Evolutionary conservation across 2,888 invertebrate genomes (phyloP).

Genomic region (Heliconius ismenius): DNA sequence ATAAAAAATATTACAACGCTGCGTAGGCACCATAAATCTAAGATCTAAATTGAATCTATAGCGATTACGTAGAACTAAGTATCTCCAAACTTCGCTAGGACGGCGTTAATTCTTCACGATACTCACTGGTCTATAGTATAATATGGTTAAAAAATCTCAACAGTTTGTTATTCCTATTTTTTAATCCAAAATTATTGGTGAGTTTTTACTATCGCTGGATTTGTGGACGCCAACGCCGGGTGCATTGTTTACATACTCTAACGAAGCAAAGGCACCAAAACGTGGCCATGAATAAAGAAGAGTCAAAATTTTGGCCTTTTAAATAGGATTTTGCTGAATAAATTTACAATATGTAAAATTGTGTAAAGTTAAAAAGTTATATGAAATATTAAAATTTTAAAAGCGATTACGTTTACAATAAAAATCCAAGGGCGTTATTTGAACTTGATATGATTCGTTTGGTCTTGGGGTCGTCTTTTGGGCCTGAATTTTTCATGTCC

Average conservation of each 20-base stretch:
- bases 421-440: too few relatives aligned
- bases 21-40: too few relatives aligned
- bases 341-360: conserved; percentile 15
- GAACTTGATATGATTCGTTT: too few relatives aligned
- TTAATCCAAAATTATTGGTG: background rate
- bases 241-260: conserved; percentile 38
- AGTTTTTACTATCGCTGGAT: conserved; percentile 25
- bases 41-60: too few relatives aligned
- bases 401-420: too few relatives aligned
- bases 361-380: background rate
- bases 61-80: too few relatives aligned
- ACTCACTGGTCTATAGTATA: too few relatives aligned
- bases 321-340: conserved; percentile 1
- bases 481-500: too few relatives aligned
- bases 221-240: conserved; percentile 24
- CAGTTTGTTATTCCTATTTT: background rate
- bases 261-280: conserved; percentile 36
- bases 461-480: too few relatives aligned
- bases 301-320: conserved; percentile 17
- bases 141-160: too few relatives aligned
- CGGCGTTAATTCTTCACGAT: background rate
- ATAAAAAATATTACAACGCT: too few relatives aligned
- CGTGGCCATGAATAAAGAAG: conserved; percentile 21
- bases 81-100: too few relatives aligned
- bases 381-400: background rate